phyloP scores from a whole-genome alignment of 2,797 vertebrate species.

The Enteromius treurensis region DNA sequence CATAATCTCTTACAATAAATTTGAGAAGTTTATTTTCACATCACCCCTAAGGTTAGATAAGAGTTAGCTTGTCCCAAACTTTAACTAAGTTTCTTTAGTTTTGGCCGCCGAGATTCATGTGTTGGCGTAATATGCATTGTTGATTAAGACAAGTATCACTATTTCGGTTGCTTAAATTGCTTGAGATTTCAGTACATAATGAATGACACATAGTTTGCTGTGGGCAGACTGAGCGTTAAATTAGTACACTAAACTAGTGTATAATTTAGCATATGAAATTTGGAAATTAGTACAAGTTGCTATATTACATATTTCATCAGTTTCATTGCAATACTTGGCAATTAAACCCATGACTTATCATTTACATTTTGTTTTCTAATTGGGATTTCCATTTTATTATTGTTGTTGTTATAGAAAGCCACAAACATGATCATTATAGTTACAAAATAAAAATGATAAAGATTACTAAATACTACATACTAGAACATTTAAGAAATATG shows the following conservation, averaged over 20 bases:
- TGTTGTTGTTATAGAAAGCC: no score
- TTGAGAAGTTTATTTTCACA: constrained; percentile 23
- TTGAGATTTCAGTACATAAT: neutral
- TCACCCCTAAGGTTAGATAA: neutral
- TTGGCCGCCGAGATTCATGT: neutral
- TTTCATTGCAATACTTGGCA: neutral
- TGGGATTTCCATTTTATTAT: no score
- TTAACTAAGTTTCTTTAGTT: neutral
- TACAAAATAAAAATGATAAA: neutral
- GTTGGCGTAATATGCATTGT: neutral
- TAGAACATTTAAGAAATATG: neutral
- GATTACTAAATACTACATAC: neutral
- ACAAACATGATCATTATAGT: neutral
- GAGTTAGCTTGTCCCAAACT: constrained; percentile 4
- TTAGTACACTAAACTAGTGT: neutral
- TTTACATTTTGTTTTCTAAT: no score
- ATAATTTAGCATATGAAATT: neutral
- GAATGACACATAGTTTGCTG: neutral
- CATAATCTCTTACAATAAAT: constrained; percentile 39
- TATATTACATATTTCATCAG: neutral
- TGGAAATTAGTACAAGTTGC: neutral
- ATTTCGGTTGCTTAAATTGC: neutral
- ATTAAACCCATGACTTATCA: neutral
- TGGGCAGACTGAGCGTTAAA: neutral
- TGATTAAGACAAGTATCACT: neutral